Evolutionary conservation across 2,888 invertebrate genomes (phyloP).

Genomic region (Heliconius ethilla): DNA sequence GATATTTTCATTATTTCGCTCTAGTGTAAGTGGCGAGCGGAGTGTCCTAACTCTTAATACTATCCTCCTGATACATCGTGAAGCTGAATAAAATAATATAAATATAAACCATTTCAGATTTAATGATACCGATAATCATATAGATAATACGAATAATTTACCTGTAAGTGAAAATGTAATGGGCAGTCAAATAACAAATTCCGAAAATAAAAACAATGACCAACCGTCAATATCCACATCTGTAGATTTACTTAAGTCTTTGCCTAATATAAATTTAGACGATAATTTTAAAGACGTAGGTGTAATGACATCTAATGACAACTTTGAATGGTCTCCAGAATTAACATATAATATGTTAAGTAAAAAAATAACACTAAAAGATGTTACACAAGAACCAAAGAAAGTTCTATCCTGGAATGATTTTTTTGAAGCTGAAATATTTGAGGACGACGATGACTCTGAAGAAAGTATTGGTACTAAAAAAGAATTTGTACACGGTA

Average conservation of each 20-base stretch:
- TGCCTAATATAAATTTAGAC: constrained; percentile 6
- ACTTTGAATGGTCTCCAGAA: background rate
- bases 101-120: constrained; percentile 34
- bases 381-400: background rate
- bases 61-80: background rate
- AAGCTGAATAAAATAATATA: background rate
- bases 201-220: background rate
- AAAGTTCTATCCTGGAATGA: constrained; percentile 50
- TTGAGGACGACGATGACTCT: constrained; percentile 45
- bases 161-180: background rate
- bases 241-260: constrained; percentile 32
- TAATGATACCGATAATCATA: constrained; percentile 21
- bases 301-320: background rate
- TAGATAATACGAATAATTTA: constrained; percentile 1
- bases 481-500: background rate
- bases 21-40: too few relatives aligned
- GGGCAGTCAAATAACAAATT: background rate
- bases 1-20: too few relatives aligned
- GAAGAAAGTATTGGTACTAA: constrained; percentile 3
- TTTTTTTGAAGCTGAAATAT: constrained; percentile 64
- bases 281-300: background rate
- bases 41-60: too few relatives aligned
- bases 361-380: background rate
- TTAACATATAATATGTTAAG: background rate
- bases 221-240: constrained; percentile 26